phyloP scores from a whole-genome alignment of 2,888 invertebrate species.

The Eupithecia tripunctaria region DNA sequence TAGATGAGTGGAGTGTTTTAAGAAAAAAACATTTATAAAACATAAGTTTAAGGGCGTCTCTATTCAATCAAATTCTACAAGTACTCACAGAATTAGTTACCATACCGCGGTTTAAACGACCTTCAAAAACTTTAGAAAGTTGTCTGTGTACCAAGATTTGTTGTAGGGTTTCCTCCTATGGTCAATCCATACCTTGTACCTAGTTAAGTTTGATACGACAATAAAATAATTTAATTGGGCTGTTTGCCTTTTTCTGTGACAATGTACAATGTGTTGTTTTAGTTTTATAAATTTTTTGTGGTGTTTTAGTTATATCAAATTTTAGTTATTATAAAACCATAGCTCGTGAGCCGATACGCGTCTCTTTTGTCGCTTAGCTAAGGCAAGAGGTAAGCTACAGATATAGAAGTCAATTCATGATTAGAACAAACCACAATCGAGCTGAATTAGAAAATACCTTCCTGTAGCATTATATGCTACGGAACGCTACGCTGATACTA shows the following conservation, averaged over 20 bases:
- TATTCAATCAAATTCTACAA: neutral
- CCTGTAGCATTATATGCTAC: neutral
- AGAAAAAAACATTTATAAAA: neutral
- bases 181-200: constrained; percentile 13
- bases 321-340: neutral
- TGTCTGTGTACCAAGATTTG: constrained; percentile 26
- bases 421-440: neutral
- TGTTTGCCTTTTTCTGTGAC: neutral
- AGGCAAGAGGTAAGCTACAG: neutral
- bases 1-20: constrained; percentile 55
- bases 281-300: neutral
- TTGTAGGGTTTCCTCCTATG: constrained; percentile 20
- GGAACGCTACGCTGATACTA: neutral
- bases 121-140: constrained; percentile 1
- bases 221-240: constrained; percentile 34
- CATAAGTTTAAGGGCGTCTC: neutral
- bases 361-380: neutral
- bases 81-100: neutral
- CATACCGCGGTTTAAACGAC: constrained; percentile 2
- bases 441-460: neutral
- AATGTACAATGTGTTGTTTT: neutral
- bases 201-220: constrained; percentile 35
- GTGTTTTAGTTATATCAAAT: neutral
- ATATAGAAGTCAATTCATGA: neutral
- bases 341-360: neutral